Base-by-base conservation (phyloP, 2,888 invertebrate species). In the Drosophila fulvimacula region DNA sequence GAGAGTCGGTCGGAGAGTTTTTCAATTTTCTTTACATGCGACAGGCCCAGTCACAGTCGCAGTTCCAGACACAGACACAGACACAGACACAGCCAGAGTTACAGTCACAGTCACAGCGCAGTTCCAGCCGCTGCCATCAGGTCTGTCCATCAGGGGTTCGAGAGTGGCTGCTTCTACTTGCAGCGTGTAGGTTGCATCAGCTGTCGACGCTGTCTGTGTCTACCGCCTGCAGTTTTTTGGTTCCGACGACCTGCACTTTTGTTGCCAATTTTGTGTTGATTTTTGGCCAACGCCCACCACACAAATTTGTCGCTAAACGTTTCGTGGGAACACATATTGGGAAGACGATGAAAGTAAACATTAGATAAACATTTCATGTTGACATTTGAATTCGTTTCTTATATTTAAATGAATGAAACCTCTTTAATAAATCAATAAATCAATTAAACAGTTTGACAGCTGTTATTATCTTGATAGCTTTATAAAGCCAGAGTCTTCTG, bases 171-270 rank as follows among this genome's bases (percentile, higher is more conserved):
- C 32, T 34, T 32, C 32, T 32, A 17, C 27, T 38, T 38, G 38
- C 55, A 32, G 57, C 58, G 69, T 78, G 84, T 87, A 69, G 82
- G 87, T 73, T 87, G 82, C 82, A 79, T 67, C 82, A 84, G 58
- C 85, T 68, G 85, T 78, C 74, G 56, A 68, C 57, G 42, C 19
- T 49, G 36, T 52, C 60, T 56, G 34, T 11, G 55, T 57, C 67
- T 57, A 27, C 42, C 41, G 73, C 63, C 73, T 64, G 68, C 53
- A 73, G 61, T 42, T 61, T 32, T 19, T 11, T 13, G 10, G 44
- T 52, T 24, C n/a, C 30, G 30, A 11, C 24, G 48, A 66, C 68
- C 69, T 61, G 44, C 57, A 48, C 39, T 59, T 41, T 34, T 63
- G 65, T 58, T 52, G 65, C 65, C 49, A 49, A 52, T 67, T 46